A percentile compares a stretch with the other conserved stretches of the same genome.
These are phyloP conservation scores for Amblyornis subalaris DNA, from an alignment of 2,113 vertebrate species.

Conservation along the genomic window DNA sequence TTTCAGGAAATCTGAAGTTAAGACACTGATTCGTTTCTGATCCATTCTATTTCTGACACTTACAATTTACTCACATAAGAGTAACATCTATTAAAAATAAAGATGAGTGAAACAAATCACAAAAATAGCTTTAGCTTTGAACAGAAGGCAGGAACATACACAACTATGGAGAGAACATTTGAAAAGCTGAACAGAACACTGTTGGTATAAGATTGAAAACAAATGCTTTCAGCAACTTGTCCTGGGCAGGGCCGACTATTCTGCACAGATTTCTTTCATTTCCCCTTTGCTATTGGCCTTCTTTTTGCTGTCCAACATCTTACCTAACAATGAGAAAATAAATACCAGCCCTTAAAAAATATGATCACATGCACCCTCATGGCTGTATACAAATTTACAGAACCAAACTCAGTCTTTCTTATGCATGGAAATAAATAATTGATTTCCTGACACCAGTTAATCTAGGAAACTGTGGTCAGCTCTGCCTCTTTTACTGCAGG, in stretches of 20 bases:
- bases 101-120: neutral
- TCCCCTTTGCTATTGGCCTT: conserved; percentile 8
- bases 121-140: neutral
- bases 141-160: neutral
- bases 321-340: conserved; percentile 36
- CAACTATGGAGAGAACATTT: neutral
- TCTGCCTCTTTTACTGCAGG: neutral
- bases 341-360: conserved; percentile 21
- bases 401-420: neutral
- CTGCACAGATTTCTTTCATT: conserved; percentile 49
- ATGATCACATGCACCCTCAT: neutral
- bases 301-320: conserved; percentile 4
- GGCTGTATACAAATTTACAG: neutral
- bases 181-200: neutral
- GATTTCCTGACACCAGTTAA: neutral
- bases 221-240: conserved; percentile 33
- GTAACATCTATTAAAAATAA: neutral
- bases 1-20: neutral
- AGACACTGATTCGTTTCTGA: neutral
- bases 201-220: conserved; percentile 15
- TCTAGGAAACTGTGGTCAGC: neutral
- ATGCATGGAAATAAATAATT: neutral
- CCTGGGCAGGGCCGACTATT: conserved; percentile 4
- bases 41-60: neutral
- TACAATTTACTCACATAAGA: neutral